Base-by-base conservation (phyloP, 2,888 invertebrate genomes). In the Phragmatobia fuliginosa region DNA sequence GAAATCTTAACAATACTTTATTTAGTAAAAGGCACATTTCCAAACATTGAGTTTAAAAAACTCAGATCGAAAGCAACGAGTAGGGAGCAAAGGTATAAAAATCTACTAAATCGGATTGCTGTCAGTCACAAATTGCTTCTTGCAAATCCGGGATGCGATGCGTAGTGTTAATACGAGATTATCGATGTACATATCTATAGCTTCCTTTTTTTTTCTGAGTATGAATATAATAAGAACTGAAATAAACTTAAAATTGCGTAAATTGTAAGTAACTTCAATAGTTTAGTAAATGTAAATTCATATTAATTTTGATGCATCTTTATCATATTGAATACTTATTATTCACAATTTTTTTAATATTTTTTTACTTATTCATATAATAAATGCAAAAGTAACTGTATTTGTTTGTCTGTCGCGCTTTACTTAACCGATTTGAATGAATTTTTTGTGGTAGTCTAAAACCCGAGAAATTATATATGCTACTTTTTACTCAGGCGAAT, bases 111-210 rank as follows among this genome's bases (percentile, higher is more conserved):
- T 75, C 62, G 70, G 66, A 72, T 71, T 65, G 61, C 70, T 72
- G 75, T 75, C 80, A 73, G 38, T 65, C 45, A 70, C 56, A 75
- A 79, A 75, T 78, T 71, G 76, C 66, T 68, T 67, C 28, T 64
- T 58, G 72, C 52, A 71, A 71, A 77, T 61, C 70, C 62, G 61
- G 66, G 66, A 31, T 63, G 49, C 61, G 56, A 70, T 59, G 6
- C 60, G 45, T 79, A 79, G 79, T 73, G 73, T 70, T 73, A 77
- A 73, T 75, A 73, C 69, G 56, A 67, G 80, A 72, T 79, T 77
- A 79, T 71, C 78, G 38, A 56, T 56, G 73, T 71, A 41, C 63
- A 62, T 16, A 33, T 11, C 25, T 21, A 63, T 31, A 45, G n/a
- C 32, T 32, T 45, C 32, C 31, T 31, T 14, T 56, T 28, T 56